Evolutionary conservation across 2,113 vertebrate species (phyloP).

Genomic region (Chaenogobius annularis): DNA sequence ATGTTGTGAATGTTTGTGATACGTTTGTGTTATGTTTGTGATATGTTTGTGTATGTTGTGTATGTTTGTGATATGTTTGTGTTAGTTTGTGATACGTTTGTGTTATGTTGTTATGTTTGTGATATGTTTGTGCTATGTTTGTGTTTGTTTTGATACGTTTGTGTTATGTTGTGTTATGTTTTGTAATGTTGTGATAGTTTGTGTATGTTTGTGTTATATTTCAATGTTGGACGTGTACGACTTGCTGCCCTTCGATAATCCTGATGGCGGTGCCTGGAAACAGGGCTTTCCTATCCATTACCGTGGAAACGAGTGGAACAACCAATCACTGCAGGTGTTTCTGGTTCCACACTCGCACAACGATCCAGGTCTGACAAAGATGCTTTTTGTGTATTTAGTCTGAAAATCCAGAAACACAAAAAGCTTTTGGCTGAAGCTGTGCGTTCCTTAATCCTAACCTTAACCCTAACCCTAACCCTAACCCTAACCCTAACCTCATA

Average conservation of each 20-base stretch:
- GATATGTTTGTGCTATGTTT: too few species aligned
- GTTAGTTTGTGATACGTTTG: too few species aligned
- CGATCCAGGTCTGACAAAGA: slow-evolving; percentile 86
- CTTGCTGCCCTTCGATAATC: slow-evolving; percentile 89
- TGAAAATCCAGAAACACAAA: too few species aligned
- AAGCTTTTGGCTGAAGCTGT: too few species aligned
- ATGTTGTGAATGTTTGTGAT: too few species aligned
- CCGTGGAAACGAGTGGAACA: slow-evolving; percentile 83
- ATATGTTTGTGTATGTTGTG: too few species aligned
- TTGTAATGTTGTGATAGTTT: not conserved
- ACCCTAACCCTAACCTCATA: too few species aligned
- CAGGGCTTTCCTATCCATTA: slow-evolving; percentile 93
- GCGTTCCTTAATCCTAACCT: too few species aligned
- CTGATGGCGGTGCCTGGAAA: slow-evolving; percentile 92
- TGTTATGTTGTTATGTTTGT: too few species aligned
- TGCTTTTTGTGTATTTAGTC: not conserved
- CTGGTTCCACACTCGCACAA: slow-evolving; percentile 95
- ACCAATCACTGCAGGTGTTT: slow-evolving; percentile 85
- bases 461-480: too few species aligned
- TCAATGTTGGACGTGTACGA: slow-evolving; percentile 89
- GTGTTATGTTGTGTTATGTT: not conserved
- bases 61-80: too few species aligned
- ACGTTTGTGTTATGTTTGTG: too few species aligned
- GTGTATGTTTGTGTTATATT: not conserved
- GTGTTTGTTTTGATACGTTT: not conserved